Evolutionary conservation across 2,113 vertebrate species (phyloP), one percentile per base, ranked within the genome.

Genomic region (Charadrius vociferus): DNA sequence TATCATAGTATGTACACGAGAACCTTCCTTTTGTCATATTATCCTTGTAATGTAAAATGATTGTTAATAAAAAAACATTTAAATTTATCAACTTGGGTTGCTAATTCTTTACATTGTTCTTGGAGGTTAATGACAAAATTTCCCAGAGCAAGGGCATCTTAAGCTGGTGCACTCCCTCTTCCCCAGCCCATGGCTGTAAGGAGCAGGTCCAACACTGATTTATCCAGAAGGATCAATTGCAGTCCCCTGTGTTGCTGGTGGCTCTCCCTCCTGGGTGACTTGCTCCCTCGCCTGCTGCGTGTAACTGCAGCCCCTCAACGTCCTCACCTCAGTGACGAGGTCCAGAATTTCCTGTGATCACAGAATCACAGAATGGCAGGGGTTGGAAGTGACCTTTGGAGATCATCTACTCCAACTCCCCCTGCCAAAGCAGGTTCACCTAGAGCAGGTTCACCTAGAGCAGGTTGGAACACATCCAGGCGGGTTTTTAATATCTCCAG

Each of bases 21-120:
- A 96, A 96, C 96, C 97, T 98, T 97, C 96, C 92, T 98, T 98
- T 98, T 98, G 97, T 98, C 98, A 98, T 98, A 98, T 98, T 98
- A 98, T 98, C 98, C 98, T 98, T 96, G 98, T 98, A 98, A 98
- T 98, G 98, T 98, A 98, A 98, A 97, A 97, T 98, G 97, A 98
- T 98, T 98, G 98, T 98, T 98, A 98, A 98, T 98, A 98, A 98
- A 97, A 96, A 98, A 98, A 90, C 73, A 97, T 95, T 96, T 98
- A 97, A 98, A 96, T 98, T 98, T 97, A 96, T 82, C 56, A 41
- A 68, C 20, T 32, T 52, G 37, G 11, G 23, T 94, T 75, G 39
- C 41, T 53, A 34, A 47, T 83, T 74, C 24, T 93, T 94, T 79
- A 21, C 36, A 0, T 67, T 43, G 2, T 63, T 90, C 47, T 70